A percentile compares a stretch with the other conserved stretches of the same genome.
Conservation (phyloP, 2,113 vertebrate genomes). For the Grus americana region DNA sequence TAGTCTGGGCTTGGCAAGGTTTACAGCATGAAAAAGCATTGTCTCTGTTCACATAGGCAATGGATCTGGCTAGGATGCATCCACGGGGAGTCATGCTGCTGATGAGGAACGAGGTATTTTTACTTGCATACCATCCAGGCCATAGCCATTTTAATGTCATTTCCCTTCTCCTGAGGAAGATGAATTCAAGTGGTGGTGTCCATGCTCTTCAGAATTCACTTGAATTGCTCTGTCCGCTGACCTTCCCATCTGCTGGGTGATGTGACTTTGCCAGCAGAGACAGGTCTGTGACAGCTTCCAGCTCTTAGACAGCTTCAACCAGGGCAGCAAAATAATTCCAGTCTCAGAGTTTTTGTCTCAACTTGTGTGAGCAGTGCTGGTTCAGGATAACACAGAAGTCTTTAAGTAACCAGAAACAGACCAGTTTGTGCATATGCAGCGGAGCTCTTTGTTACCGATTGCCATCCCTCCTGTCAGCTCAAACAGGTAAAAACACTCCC, state of each 20-base stretch:
- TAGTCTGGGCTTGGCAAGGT: background rate
- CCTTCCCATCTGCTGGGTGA: background rate
- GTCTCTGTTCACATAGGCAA: background rate
- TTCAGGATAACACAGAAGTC: background rate
- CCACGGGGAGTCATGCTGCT: background rate
- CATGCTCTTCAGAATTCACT: background rate
- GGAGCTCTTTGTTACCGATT: background rate
- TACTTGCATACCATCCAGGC: background rate
- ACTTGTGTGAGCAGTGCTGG: background rate
- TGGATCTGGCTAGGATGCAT: background rate
- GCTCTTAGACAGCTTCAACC: background rate
- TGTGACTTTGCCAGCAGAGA: background rate
- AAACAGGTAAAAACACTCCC: background rate
- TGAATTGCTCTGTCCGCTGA: background rate
- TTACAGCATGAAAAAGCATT: background rate
- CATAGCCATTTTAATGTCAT: background rate
- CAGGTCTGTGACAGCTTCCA: background rate
- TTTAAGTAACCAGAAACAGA: background rate
- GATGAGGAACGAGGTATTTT: background rate
- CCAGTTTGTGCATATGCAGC: background rate
- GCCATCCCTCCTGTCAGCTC: background rate
- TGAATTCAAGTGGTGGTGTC: background rate
- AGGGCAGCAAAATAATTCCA: background rate
- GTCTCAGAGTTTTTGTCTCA: background rate
- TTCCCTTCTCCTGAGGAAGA: background rate